Base-by-base conservation (phyloP, 2,888 invertebrate species). In the Hybos culiciformis region DNA sequence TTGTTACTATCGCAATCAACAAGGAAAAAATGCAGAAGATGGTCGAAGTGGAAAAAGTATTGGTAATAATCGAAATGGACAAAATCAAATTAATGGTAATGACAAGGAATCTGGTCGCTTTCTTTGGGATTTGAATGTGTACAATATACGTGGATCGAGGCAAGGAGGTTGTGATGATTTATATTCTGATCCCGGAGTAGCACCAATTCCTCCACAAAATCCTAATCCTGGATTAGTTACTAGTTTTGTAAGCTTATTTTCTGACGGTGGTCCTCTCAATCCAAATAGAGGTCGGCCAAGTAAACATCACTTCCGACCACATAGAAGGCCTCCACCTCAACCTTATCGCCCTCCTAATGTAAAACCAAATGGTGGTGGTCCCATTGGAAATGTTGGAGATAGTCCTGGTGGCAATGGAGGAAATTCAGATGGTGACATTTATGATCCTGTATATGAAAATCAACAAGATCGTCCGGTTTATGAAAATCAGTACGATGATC, bases 321-420 rank as follows among this genome's bases (percentile, higher is more conserved):
- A n/a, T n/a, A n/a, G n/a, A n/a, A n/a, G n/a, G n/a, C 52, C 50
- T n/a, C 54, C 53, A 9, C 54, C 57, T 4, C 42, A 56, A 15
- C 50, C 34, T n/a, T 36, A 36, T 36, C 19, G 34, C 11, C 34
- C 34, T 12, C 21, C 36, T 21, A 20, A 20, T 34, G 36, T 19
- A 7, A 18, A 19, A 9, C 21, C 21, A 36, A n/a, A n/a, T 29
- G 29, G 29, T 29, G 29, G 29, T n/a, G 29, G 29, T n/a, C n/a
- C n/a, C n/a, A n/a, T n/a, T n/a, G 29, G 29, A 5, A n/a, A n/a
- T n/a, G 29, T 12, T 3, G 29, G 29, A 12, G 29, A n/a, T n/a
- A 12, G 12, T 12, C n/a, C n/a, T n/a, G 29, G 29, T n/a, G 29
- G 12, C 2, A n/a, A n/a, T n/a, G n/a, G n/a, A n/a, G 12, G 12